Evolutionary conservation across 2,797 vertebrate genomes (phyloP).

Genomic region (Otus scops): DNA sequence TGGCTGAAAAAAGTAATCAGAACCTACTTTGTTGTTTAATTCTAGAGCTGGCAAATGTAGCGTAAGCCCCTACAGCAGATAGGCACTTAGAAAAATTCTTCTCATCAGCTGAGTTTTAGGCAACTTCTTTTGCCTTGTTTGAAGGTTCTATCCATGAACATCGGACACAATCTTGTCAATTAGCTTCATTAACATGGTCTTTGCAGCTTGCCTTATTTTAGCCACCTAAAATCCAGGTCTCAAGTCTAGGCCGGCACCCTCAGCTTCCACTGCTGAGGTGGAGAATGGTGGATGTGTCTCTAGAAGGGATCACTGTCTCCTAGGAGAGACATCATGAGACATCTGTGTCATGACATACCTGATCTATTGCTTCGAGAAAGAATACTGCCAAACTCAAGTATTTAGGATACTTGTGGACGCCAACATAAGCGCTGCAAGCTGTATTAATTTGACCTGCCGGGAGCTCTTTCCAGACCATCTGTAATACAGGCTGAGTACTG

Average conservation of each 20-base stretch:
- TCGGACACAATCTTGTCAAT: background rate
- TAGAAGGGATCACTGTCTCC: background rate
- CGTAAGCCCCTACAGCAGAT: rapidly evolving
- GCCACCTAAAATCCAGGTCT: background rate
- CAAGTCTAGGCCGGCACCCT: background rate
- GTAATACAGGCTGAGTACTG: background rate
- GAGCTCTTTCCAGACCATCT: background rate
- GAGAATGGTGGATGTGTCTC: background rate
- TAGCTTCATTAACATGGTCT: background rate
- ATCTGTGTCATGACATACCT: background rate
- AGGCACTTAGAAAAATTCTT: background rate
- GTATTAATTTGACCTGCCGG: background rate
- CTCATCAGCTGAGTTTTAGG: background rate
- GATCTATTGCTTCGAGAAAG: background rate
- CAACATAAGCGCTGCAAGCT: background rate
- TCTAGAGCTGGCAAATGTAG: background rate
- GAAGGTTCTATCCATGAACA: background rate
- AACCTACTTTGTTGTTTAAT: background rate
- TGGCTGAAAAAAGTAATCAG: background rate
- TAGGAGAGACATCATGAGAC: background rate
- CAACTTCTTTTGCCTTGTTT: background rate
- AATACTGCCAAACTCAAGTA: background rate
- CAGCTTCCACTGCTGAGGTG: background rate
- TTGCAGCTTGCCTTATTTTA: background rate
- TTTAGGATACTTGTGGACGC: background rate